A percentile compares a stretch with the other conserved stretches of the same genome.
Conservation (phyloP, 2,888 invertebrate genomes). For the Melieria omissa region DNA sequence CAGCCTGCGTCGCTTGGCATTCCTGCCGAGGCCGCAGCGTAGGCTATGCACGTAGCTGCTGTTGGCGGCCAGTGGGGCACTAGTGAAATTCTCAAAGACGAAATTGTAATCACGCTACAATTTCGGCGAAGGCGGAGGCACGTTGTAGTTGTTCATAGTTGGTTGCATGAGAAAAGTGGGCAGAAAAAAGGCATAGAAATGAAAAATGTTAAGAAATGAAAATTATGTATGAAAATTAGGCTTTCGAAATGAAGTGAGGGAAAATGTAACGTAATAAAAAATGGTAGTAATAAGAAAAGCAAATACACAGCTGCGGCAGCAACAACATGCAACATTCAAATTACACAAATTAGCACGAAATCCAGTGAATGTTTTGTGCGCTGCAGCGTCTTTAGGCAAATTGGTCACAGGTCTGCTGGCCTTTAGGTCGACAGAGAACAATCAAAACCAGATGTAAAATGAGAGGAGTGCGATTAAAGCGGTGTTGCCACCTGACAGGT, state of each 20-base stretch:
- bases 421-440: too few relatives aligned
- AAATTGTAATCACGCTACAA: constrained; percentile 18
- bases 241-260: neutral
- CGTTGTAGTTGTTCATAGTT: too few relatives aligned
- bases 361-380: too few relatives aligned
- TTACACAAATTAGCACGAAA: too few relatives aligned
- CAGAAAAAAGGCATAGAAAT: neutral
- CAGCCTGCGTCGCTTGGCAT: constrained; percentile 41
- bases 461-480: too few relatives aligned
- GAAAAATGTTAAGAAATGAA: constrained; percentile 2
- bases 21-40: constrained; percentile 43
- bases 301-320: neutral
- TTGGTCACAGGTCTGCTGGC: too few relatives aligned
- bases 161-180: too few relatives aligned
- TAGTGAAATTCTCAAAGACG: constrained; percentile 29
- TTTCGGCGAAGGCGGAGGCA: neutral
- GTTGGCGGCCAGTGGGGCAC: neutral
- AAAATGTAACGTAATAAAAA: constrained; percentile 22
- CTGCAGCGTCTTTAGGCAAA: too few relatives aligned
- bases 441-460: too few relatives aligned
- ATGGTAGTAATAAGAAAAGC: constrained; percentile 40
- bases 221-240: neutral
- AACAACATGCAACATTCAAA: too few relatives aligned
- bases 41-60: neutral
- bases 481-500: too few relatives aligned